Evolutionary conservation across 2,888 invertebrate genomes (phyloP).

Genomic region (Pyrrhosoma nymphula): DNA sequence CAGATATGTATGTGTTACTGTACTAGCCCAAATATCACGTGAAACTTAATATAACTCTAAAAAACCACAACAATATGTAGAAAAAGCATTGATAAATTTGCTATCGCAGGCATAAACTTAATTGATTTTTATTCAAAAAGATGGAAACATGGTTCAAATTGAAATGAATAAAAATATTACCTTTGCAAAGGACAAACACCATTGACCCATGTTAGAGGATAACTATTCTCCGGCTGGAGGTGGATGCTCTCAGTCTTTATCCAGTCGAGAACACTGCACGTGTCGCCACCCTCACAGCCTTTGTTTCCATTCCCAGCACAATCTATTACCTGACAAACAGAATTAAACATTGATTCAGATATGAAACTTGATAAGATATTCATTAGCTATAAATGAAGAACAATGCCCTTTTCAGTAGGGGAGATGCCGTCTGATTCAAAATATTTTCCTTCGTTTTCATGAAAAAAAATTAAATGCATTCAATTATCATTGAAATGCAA

Average conservation of each 20-base stretch:
- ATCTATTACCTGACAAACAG: constrained; percentile 84
- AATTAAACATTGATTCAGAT: neutral
- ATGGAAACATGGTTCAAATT: neutral
- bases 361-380: neutral
- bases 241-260: constrained; percentile 80
- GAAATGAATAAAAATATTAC: constrained; percentile 69
- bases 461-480: no score
- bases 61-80: no score
- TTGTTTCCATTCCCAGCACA: constrained; percentile 86
- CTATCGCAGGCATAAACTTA: neutral
- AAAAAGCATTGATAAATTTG: no score
- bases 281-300: constrained; percentile 91
- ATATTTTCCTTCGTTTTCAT: no score
- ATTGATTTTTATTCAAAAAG: neutral
- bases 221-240: constrained; percentile 81
- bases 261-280: constrained; percentile 89
- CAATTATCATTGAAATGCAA: no score
- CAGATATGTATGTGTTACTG: no score
- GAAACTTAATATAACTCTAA: no score
- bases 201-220: constrained; percentile 80
- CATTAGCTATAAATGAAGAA: no score
- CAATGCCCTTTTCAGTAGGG: no score
- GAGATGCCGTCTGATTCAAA: no score
- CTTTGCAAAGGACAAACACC: constrained; percentile 74
- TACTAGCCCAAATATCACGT: no score